phyloP scores from a whole-genome alignment of 1,140 invertebrate species.

The Helicoverpa zea region DNA sequence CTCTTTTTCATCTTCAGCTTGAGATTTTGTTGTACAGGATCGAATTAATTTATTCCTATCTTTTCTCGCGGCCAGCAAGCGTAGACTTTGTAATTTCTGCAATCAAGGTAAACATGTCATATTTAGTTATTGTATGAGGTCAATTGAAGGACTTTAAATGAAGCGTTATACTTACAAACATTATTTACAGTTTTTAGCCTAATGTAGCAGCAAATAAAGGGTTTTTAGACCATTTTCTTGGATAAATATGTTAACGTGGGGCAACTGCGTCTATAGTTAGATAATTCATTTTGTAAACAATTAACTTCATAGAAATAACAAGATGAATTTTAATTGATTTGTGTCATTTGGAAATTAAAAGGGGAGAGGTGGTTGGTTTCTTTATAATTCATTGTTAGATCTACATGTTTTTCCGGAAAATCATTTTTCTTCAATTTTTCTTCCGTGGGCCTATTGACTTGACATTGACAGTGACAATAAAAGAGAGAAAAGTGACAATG shows the following conservation, averaged over 20 bases:
- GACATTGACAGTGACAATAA: too few relatives aligned
- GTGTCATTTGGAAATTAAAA: too few relatives aligned
- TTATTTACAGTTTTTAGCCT: background rate
- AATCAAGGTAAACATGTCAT: background rate
- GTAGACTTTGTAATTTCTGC: slow-evolving; percentile 5
- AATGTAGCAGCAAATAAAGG: background rate
- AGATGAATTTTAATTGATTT: too few relatives aligned
- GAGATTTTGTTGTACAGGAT: slow-evolving; percentile 27
- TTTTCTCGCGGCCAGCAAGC: background rate
- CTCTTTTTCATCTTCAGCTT: slow-evolving; percentile 72
- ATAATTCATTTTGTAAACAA: too few relatives aligned
- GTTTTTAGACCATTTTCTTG: background rate
- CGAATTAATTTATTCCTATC: slow-evolving; percentile 10
- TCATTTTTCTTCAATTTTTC: too few relatives aligned
- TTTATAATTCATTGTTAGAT: too few relatives aligned
- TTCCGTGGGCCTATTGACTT: too few relatives aligned
- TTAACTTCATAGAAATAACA: too few relatives aligned
- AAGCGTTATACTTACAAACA: slow-evolving; percentile 26
- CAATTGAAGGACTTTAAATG: slow-evolving; percentile 7
- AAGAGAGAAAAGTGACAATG: too few relatives aligned
- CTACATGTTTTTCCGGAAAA: too few relatives aligned
- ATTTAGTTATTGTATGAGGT: background rate
- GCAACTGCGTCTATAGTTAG: too few relatives aligned
- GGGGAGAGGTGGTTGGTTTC: too few relatives aligned
- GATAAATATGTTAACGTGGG: background rate